Conservation (phyloP, 1,140 invertebrate genomes). For the Caenorhabditis tropicalis region DNA sequence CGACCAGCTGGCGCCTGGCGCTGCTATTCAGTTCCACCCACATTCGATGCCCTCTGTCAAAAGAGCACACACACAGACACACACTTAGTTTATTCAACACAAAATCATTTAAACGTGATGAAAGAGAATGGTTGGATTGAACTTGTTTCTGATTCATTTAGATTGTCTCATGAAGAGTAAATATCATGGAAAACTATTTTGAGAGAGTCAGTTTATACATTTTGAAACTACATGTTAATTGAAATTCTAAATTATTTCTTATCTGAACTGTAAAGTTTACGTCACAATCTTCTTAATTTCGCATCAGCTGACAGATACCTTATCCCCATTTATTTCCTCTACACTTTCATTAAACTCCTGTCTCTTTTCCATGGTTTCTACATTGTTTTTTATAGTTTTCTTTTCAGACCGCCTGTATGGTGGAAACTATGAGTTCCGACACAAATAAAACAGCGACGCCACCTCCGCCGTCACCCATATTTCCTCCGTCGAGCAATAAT, state of each 20-base stretch:
- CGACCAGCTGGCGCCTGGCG: conserved; percentile 33
- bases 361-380: not conserved
- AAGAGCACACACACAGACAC: not conserved
- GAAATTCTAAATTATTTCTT: too few species aligned
- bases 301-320: too few species aligned
- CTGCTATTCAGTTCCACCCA: not conserved
- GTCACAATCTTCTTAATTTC: too few species aligned
- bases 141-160: too few species aligned
- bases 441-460: not conserved
- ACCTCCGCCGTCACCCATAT: not conserved
- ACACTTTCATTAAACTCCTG: not conserved
- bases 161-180: too few species aligned
- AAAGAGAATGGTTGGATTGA: not conserved
- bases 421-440: not conserved
- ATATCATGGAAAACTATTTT: too few species aligned
- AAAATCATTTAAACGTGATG: not conserved
- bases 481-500: not conserved
- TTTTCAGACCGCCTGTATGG: not conserved
- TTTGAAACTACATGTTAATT: too few species aligned
- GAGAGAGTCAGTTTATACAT: too few species aligned
- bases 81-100: not conserved
- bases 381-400: not conserved
- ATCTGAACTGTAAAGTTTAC: too few species aligned
- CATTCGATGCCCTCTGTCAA: not conserved
- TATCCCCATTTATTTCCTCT: too few species aligned